These are phyloP conservation scores for Drosophila neotestacea DNA, from an alignment of 2,888 invertebrate species.

Conservation along the genomic window DNA sequence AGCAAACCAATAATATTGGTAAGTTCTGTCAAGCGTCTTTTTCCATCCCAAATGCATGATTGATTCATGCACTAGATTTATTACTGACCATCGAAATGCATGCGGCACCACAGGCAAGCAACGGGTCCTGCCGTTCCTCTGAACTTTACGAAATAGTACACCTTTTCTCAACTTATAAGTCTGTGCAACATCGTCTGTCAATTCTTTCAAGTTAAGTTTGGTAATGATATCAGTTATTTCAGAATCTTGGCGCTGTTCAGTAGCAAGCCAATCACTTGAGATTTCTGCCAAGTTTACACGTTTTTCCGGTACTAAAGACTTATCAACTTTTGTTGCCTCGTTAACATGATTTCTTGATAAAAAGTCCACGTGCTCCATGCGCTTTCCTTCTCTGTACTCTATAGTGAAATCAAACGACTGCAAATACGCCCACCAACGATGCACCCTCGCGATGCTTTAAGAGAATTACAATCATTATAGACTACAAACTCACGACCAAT, in stretches of 20 bases:
- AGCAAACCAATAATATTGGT: no score
- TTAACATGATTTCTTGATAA: no score
- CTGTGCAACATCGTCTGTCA: no score
- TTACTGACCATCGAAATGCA: slow-evolving; percentile 9
- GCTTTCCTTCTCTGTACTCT: no score
- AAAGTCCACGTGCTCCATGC: no score
- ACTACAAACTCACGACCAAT: slow-evolving; percentile 7
- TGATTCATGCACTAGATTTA: slow-evolving; percentile 15
- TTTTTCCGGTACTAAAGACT: no score
- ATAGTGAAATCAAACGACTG: not conserved
- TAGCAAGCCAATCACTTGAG: slow-evolving; percentile 26
- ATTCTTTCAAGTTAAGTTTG: no score
- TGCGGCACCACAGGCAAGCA: slow-evolving; percentile 6
- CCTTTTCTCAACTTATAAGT: slow-evolving; percentile 2
- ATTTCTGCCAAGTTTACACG: slow-evolving; percentile 27
- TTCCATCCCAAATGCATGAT: slow-evolving; percentile 1
- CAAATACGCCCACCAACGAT: not conserved
- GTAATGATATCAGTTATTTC: no score
- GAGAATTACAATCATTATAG: slow-evolving; percentile 11
- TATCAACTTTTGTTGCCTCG: no score
- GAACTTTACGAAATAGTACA: slow-evolving; percentile 2
- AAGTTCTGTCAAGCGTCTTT: no score
- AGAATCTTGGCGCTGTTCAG: slow-evolving; percentile 2
- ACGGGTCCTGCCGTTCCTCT: slow-evolving; percentile 1
- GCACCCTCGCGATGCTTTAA: not conserved